Conservation (phyloP, 2,888 invertebrate species). For the Torymus texanus region DNA sequence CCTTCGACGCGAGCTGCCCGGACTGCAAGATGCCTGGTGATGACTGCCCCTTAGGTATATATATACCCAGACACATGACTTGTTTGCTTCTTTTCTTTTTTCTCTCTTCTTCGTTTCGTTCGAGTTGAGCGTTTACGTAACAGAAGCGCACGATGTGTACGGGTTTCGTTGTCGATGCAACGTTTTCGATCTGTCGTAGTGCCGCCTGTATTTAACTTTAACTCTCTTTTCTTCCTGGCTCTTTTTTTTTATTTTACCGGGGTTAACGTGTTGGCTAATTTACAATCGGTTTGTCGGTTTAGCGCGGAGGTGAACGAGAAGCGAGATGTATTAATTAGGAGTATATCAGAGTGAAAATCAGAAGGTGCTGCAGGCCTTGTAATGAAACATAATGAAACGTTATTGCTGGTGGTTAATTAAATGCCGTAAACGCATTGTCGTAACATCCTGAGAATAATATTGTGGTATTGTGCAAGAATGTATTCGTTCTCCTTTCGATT, state of each 20-base stretch:
- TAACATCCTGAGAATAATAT: slow-evolving; percentile 31
- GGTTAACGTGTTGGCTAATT: neutral
- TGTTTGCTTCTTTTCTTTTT: neutral
- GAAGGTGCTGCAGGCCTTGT: neutral
- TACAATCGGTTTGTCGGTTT: neutral
- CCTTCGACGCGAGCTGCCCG: slow-evolving; percentile 98
- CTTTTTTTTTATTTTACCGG: too few species aligned
- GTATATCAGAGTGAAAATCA: slow-evolving; percentile 37
- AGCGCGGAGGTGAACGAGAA: neutral
- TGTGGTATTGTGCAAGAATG: slow-evolving; percentile 15
- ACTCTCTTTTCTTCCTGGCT: too few species aligned
- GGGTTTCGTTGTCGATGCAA: too few species aligned
- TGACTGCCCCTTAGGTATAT: slow-evolving; percentile 90
- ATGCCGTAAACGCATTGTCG: slow-evolving; percentile 40
- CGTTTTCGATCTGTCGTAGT: too few species aligned
- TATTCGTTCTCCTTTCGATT: neutral
- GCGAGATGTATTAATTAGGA: slow-evolving; percentile 9
- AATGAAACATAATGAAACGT: slow-evolving; percentile 33
- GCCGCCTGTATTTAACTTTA: too few species aligned
- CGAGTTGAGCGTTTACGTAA: neutral
- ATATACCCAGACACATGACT: neutral
- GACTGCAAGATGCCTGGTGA: slow-evolving; percentile 98
- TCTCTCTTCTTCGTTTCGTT: neutral
- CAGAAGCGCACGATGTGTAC: too few species aligned
- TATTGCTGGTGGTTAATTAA: slow-evolving; percentile 43